Base-by-base conservation (phyloP, 1,140 invertebrate genomes). In the Zaprionus capensis region DNA sequence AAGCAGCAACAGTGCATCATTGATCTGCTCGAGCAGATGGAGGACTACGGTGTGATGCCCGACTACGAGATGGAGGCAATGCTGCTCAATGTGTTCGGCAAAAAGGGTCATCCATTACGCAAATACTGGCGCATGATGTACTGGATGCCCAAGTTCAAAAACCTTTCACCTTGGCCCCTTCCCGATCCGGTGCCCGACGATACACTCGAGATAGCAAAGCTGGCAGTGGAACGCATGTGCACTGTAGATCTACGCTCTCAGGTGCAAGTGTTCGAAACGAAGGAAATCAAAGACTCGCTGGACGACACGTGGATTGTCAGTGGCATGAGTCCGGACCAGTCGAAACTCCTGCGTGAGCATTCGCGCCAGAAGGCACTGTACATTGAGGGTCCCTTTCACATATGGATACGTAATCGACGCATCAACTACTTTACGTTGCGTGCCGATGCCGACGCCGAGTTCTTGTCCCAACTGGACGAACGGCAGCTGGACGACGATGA, bases 81-180 rank as follows among this genome's bases (percentile, higher is more conserved):
- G 82, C 92, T 99, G 1, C 75, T 96, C 9, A 96, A 96, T 85
- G 95, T 96, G 46, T 99, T 99, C 94, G 98, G 98, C 0, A 93
- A 94, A 66, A 94, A 95, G 81, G 96, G 96, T 12, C 95, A 95
- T 91, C 97, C 97, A 0, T 92, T 98, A 14, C 93, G 97, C 70
- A 99, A 98, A 92, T 97, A 95, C 90, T 96, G 96, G 94, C 94
- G 98, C 55, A 98, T 99, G 96, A 95, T 98, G 94, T 99, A 99
- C 91, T 99, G 99, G 99, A 96, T 99, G 96, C 98, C 98, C 4
- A 99, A 99, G 93, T 98, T 99, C 85, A 97, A 96, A 88, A 96
- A 99, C 92, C 92, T 96, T 0, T 98, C 97, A 78, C 99, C 99
- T 2, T 99, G 97, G 95, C 95, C 95, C 2, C 91, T 99, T 46